Evolutionary conservation across 2,888 invertebrate species (phyloP).

Genomic region (Tetropium fuscum): DNA sequence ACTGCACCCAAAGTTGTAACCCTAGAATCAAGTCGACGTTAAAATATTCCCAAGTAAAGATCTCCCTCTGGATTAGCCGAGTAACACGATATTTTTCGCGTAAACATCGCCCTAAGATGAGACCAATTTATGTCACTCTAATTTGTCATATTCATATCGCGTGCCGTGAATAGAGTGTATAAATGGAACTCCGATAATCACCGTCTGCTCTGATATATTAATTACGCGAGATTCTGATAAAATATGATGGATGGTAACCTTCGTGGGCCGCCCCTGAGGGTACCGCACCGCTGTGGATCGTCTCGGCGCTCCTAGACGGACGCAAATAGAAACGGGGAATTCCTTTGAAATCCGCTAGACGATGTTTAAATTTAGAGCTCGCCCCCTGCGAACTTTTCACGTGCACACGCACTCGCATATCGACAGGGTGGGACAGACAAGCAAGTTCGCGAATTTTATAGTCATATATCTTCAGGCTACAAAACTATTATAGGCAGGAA

Average conservation of each 20-base stretch:
- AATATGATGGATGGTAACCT: slow-evolving; percentile 43
- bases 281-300: slow-evolving; percentile 32
- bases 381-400: slow-evolving; percentile 56
- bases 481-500: too few species aligned
- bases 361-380: slow-evolving; percentile 51
- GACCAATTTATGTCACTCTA: slow-evolving; percentile 16
- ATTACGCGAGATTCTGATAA: slow-evolving; percentile 36
- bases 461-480: too few species aligned
- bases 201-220: slow-evolving; percentile 22
- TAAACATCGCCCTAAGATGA: slow-evolving; percentile 11
- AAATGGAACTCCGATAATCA: slow-evolving; percentile 20
- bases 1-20: too few species aligned
- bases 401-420: slow-evolving; percentile 16
- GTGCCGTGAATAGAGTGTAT: slow-evolving; percentile 6
- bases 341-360: slow-evolving; percentile 51
- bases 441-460: too few species aligned
- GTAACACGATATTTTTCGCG: slow-evolving; percentile 1
- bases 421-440: neutral
- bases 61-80: too few species aligned
- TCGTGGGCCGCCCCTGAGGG: slow-evolving; percentile 42
- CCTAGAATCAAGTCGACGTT: too few species aligned
- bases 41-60: too few species aligned
- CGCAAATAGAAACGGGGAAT: slow-evolving; percentile 57
- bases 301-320: slow-evolving; percentile 51
- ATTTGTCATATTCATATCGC: slow-evolving; percentile 26